phyloP scores from a whole-genome alignment of 2,888 invertebrate genomes.

The Creontiades dilutus region DNA sequence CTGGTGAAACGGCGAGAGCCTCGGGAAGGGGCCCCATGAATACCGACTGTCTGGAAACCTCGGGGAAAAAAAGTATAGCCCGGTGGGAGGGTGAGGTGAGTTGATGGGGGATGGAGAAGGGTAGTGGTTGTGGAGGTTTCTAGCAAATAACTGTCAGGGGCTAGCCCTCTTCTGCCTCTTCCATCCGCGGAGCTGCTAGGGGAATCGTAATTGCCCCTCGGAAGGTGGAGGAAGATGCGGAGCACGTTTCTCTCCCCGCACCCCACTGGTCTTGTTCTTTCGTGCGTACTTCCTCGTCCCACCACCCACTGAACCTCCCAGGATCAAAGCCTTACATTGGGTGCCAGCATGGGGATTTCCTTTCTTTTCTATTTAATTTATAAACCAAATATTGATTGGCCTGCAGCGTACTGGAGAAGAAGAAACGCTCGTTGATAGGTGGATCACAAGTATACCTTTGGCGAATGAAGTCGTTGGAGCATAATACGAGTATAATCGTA shows the following conservation, averaged over 20 bases:
- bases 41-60: constrained; percentile 30
- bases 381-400: not conserved
- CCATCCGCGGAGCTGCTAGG: constrained; percentile 38
- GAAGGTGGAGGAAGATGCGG: constrained; percentile 56
- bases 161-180: not conserved
- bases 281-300: not conserved
- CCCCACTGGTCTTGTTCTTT: not conserved
- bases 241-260: constrained; percentile 55
- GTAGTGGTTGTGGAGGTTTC: constrained; percentile 30
- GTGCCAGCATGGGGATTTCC: not conserved
- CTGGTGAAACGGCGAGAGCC: not conserved
- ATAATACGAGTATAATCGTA: too few relatives aligned
- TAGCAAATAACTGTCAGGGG: constrained; percentile 64
- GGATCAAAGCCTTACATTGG: not conserved
- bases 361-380: not conserved
- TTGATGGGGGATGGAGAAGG: not conserved
- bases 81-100: not conserved
- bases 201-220: constrained; percentile 67
- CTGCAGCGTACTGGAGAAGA: too few relatives aligned
- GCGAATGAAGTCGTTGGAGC: too few relatives aligned
- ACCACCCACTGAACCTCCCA: not conserved
- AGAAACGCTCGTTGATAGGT: too few relatives aligned
- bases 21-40: not conserved
- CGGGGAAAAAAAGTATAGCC: not conserved
- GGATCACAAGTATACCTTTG: too few relatives aligned